phyloP scores from a whole-genome alignment of 2,888 invertebrate genomes.

The Polyommatus icarus region DNA sequence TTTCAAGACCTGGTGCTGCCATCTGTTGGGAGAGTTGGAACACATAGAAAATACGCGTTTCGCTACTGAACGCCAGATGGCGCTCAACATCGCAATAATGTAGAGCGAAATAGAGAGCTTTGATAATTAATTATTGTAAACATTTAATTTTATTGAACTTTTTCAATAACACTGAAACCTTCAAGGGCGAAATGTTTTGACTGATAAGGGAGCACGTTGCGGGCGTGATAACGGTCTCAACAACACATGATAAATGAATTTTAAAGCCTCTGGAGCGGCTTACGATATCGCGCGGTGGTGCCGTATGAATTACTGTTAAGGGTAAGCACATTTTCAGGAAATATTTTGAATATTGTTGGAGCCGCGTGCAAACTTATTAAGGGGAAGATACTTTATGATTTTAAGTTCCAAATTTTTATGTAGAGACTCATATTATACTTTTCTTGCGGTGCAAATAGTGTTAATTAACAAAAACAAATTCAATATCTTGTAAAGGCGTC shows the following conservation, averaged over 20 bases:
- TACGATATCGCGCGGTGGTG: slow-evolving; percentile 54
- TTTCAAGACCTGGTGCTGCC: slow-evolving; percentile 43
- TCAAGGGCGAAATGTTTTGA: not conserved
- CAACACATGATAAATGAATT: slow-evolving; percentile 37
- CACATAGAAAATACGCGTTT: slow-evolving; percentile 13
- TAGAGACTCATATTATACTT: not conserved
- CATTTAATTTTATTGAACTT: not conserved
- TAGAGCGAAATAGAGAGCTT: not conserved
- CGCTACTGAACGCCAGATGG: slow-evolving; percentile 53
- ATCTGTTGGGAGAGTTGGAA: slow-evolving; percentile 48
- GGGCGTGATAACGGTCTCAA: not conserved
- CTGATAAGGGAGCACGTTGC: not conserved
- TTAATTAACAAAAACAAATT: not conserved
- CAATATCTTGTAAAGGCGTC: not conserved
- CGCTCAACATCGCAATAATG: slow-evolving; percentile 36
- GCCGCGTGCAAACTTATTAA: not conserved
- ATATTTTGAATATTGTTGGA: not conserved
- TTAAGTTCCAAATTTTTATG: not conserved
- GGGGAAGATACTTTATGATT: not conserved
- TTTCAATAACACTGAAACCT: not conserved
- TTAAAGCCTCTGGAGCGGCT: slow-evolving; percentile 53
- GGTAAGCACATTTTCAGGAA: slow-evolving; percentile 43
- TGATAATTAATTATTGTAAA: not conserved
- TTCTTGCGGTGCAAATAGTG: not conserved
- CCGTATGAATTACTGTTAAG: slow-evolving; percentile 66